phyloP scores from a whole-genome alignment of 2,797 vertebrate genomes.

The Lacerta bilineata region DNA sequence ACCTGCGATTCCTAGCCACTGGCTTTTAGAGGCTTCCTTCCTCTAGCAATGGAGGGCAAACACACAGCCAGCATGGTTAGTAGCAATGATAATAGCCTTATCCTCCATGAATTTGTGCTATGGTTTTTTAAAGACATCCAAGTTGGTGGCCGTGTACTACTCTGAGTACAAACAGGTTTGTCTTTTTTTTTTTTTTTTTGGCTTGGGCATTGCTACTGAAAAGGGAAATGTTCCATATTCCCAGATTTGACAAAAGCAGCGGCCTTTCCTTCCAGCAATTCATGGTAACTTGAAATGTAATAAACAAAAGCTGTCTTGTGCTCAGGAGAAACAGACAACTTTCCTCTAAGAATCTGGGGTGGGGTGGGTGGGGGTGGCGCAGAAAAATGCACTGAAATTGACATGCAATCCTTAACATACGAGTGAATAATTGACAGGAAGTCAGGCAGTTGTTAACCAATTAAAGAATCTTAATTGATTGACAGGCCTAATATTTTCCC shows the following conservation, averaged over 20 bases:
- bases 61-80: too few species aligned
- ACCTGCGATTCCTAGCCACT: too few species aligned
- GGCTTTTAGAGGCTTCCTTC: too few species aligned
- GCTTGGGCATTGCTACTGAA: not conserved
- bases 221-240: not conserved
- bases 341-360: not conserved
- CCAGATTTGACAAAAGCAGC: not conserved
- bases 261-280: not conserved
- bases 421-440: not conserved
- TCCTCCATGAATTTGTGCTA: too few species aligned
- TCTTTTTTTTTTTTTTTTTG: not conserved
- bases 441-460: not conserved
- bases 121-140: too few species aligned
- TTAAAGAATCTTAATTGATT: slow-evolving; percentile 10
- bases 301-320: not conserved
- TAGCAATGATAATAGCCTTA: too few species aligned
- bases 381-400: too few species aligned
- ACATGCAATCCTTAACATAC: not conserved
- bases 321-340: not conserved
- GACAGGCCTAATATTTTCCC: not conserved
- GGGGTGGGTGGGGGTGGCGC: too few species aligned
- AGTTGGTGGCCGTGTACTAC: not conserved
- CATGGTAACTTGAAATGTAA: not conserved
- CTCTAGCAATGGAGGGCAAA: too few species aligned
- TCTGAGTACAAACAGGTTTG: not conserved